Evolutionary conservation across 37 sponge, comb jelly and placozoan genomes (phyloP).

Genomic region (Spongia lamella): DNA sequence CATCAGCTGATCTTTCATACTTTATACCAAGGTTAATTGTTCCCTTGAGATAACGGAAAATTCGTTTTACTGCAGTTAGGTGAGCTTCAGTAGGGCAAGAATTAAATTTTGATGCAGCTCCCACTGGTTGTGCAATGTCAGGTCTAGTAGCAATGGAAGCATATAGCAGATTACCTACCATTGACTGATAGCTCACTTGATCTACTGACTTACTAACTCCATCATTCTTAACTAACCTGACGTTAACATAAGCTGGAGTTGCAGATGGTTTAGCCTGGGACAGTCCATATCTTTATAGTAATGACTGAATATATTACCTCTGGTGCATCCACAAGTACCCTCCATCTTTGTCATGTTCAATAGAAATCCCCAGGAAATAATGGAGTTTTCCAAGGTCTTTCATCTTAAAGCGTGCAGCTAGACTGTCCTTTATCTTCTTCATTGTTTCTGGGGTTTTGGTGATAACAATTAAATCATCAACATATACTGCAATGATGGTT

Average conservation of each 20-base stretch:
- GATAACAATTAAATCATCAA: slow-evolving; percentile 16
- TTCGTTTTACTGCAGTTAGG: slow-evolving; percentile 14
- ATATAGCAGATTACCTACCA: slow-evolving; percentile 47
- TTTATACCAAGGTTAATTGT: slow-evolving; percentile 16
- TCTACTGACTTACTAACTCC: slow-evolving; percentile 41
- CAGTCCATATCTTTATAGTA: slow-evolving; percentile 40
- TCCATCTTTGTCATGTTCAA: slow-evolving; percentile 18
- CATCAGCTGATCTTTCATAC: background rate
- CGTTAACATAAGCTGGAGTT: slow-evolving; percentile 40
- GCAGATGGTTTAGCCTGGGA: slow-evolving; percentile 39
- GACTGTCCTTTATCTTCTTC: slow-evolving; percentile 3
- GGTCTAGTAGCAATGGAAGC: slow-evolving; percentile 13
- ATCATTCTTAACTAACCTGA: slow-evolving; percentile 53
- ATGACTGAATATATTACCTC: slow-evolving; percentile 29
- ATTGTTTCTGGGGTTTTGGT: slow-evolving; percentile 1
- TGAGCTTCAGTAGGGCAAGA: slow-evolving; percentile 29
- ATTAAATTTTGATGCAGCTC: slow-evolving; percentile 18
- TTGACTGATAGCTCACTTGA: slow-evolving; percentile 45
- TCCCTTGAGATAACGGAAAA: slow-evolving; percentile 18
- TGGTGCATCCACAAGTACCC: slow-evolving; percentile 31
- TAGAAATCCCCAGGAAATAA: slow-evolving; percentile 26
- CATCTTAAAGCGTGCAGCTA: slow-evolving; percentile 31
- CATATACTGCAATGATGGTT: slow-evolving; percentile 24
- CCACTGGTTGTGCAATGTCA: slow-evolving; percentile 16
- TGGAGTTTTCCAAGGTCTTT: slow-evolving; percentile 26